A percentile compares a stretch with the other conserved stretches of the same genome.
Evolutionary conservation across 2,113 vertebrate genomes (phyloP).

Genomic region (Triplophysa rosa): DNA sequence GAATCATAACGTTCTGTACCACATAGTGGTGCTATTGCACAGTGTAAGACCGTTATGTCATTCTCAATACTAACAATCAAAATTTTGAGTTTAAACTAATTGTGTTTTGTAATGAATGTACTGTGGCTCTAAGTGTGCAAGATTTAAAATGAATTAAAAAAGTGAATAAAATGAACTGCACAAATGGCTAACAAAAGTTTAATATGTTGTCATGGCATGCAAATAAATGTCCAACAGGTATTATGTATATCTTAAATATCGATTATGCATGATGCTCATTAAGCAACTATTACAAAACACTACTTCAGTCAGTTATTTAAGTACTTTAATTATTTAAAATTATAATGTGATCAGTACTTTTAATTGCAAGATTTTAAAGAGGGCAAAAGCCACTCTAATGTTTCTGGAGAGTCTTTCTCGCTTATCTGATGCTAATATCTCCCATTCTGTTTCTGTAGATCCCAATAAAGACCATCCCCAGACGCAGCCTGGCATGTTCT

Average conservation of each 20-base stretch:
- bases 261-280: no score
- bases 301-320: not conserved
- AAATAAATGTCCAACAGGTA: no score
- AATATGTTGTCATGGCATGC: no score
- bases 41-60: not conserved
- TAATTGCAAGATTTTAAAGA: not conserved
- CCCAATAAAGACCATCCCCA: slow-evolving; percentile 85
- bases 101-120: not conserved
- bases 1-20: slow-evolving; percentile 9
- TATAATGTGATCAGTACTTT: not conserved
- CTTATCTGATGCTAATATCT: not conserved
- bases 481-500: slow-evolving; percentile 87
- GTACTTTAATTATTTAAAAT: not conserved
- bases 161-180: no score
- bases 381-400: no score
- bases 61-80: no score
- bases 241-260: no score
- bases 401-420: not conserved
- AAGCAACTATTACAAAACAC: not conserved
- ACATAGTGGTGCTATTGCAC: slow-evolving; percentile 46
- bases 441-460: slow-evolving; percentile 65
- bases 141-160: no score
- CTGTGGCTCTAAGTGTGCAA: not conserved
- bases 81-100: not conserved
- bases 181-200: no score